These are phyloP conservation scores for Fopius arisanus DNA, from an alignment of 1,140 invertebrate genomes.

Conservation along the genomic window DNA sequence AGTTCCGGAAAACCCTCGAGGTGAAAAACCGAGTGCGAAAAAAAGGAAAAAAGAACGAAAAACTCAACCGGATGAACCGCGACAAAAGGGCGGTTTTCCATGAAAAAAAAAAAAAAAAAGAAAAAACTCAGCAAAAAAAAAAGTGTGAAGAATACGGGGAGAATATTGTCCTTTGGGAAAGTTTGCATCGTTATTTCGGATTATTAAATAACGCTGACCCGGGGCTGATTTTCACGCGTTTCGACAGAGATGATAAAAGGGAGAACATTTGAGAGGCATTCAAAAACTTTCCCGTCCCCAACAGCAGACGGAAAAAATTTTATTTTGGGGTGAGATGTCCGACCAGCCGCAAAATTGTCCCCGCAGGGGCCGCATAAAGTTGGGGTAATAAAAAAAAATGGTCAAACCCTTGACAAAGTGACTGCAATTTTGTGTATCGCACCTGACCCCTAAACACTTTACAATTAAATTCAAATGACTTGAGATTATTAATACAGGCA, in stretches of 20 bases:
- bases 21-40: background rate
- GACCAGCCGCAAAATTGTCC: slow-evolving; percentile 30
- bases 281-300: slow-evolving; percentile 6
- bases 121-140: background rate
- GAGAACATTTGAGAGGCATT: slow-evolving; percentile 6
- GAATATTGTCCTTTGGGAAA: slow-evolving; percentile 26
- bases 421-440: background rate
- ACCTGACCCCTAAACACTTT: background rate
- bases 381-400: background rate
- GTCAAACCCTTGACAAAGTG: slow-evolving; percentile 22
- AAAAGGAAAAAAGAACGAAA: slow-evolving; percentile 2
- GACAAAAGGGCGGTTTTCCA: background rate
- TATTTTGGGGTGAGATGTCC: background rate
- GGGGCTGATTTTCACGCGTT: slow-evolving; percentile 18
- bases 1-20: too few species aligned
- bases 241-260: slow-evolving; percentile 15
- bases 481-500: background rate
- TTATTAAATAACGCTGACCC: slow-evolving; percentile 48
- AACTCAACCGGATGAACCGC: background rate
- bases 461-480: background rate
- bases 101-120: background rate
- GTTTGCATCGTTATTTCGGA: slow-evolving; percentile 49
- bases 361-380: slow-evolving; percentile 14
- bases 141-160: background rate
- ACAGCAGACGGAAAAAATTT: slow-evolving; percentile 14